Evolutionary conservation across 2,888 invertebrate genomes (phyloP), one percentile per base, ranked within the genome.

Genomic region (Rosalia funebris): DNA sequence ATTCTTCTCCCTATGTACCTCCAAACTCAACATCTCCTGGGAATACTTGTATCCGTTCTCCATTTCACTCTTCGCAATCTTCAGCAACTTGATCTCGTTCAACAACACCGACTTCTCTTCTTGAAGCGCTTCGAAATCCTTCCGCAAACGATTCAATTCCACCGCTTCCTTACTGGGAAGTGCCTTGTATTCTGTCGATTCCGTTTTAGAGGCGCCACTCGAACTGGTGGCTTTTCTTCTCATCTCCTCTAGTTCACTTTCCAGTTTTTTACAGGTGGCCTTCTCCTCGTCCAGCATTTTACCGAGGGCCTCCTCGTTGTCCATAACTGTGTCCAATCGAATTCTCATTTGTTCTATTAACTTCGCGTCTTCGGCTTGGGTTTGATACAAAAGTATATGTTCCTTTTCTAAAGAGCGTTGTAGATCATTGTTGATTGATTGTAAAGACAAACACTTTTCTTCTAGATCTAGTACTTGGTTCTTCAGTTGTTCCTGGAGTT

Each of bases 331-430:
- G 66, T 91, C 89, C 2, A 92, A 77, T 0, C 88, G 85, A 60
- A 86, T 84, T 66, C 88, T 84, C 70, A 90, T 82, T 55, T 88
- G 87, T 71, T 87, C 84, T 64, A 90, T 88, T 77, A 89, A 85
- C 69, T 86, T 84, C 0, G 88, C 86, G 77, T 90, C 89, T 77
- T 89, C 88, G 17, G 86, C 84, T 81, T 89, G 85, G 36, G 83
- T 79, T 4, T 81, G 77, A 48, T 85, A 84, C 0, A 86, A 84
- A 36, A 84, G 84, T 41, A 85, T 83, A 70, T 86, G 85, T 71
- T 89, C 88, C 16, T 85, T 81, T 57, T 86, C 84, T 10, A 90
- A 76, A 59, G 86, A 80, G 31, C 85, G 82, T 68, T 88, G 63
- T 14, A 72, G 42, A 7, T 66, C 61, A 12, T 55, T 50, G 12